Base-by-base conservation (phyloP, 2,888 invertebrate species). In the Leucophenga montana region DNA sequence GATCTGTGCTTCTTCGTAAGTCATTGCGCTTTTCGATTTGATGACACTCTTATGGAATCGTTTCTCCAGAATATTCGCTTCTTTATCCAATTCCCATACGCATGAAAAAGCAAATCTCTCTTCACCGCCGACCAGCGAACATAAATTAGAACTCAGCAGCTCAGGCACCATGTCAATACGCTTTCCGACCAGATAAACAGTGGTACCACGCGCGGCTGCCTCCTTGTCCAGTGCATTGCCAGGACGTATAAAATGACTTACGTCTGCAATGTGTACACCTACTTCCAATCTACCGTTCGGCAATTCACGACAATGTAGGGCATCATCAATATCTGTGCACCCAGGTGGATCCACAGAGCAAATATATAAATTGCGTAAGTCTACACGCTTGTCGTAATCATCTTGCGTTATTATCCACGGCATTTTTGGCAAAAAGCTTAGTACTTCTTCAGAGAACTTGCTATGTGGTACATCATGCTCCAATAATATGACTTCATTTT, bases 301-400 rank as follows among this genome's bases (percentile, higher is more conserved):
- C 22, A 97, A 88, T 50, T 91, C 89, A 20, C 93, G 91, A 80
- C 97, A 98, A 89, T 99, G 99, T 1, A 99, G 89, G 0, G 99
- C 99, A 88, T 99, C 99, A 86, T 99, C 99, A 75, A 99, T 99
- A 87, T 99, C 99, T 0, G 99, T 99, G 88, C 99, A 99, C 0
- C 99, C 99, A 0, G 97, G 97, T 2, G 99, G 99, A 91, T 99
- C 98, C 0, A 99, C 98, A 0, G 97, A 98, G 85, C 98, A 99
- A 56, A 99, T 93, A 82, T 93, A 92, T 3, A 97, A 87, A 68
- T 95, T 91, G 13, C 98, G 92, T 0, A 99, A 90, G 87, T 99
- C 98, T 11, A 92, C 92, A 22, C 99, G 92, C 78, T 92, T 92
- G 22, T 91, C 91, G 71, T 94, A 90, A 86, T 96, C 96, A 94